Conservation (phyloP, 1,140 invertebrate genomes). For the Hydropsyche tenuis region DNA sequence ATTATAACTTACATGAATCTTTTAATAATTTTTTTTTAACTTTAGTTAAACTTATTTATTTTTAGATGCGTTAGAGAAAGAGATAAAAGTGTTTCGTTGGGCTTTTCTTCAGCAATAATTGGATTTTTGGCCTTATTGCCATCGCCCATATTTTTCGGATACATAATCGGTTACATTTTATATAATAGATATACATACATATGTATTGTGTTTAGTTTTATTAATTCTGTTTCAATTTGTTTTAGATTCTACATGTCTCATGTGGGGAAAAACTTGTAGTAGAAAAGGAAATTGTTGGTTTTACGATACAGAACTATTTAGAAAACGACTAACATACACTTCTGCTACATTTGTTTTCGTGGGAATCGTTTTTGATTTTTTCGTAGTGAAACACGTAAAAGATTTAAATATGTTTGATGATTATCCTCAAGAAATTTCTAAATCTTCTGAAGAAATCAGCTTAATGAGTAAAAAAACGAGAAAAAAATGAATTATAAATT, state of each 20-base stretch:
- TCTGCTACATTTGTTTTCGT: slow-evolving; percentile 70
- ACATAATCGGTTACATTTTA: slow-evolving; percentile 68
- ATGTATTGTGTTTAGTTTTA: no score
- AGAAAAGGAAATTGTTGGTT: slow-evolving; percentile 77
- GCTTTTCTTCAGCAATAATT: slow-evolving; percentile 70
- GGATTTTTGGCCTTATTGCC: slow-evolving; percentile 76
- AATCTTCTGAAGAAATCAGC: no score
- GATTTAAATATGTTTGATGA: slow-evolving; percentile 72
- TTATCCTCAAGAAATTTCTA: not conserved
- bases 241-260: slow-evolving; percentile 69
- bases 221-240: slow-evolving; percentile 47
- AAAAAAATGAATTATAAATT: no score
- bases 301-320: slow-evolving; percentile 69
- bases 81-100: slow-evolving; percentile 75
- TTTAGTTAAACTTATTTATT: slow-evolving; percentile 33
- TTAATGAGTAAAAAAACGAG: no score
- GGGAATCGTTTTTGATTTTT: slow-evolving; percentile 69
- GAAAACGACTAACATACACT: slow-evolving; percentile 71
- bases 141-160: slow-evolving; percentile 75
- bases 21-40: no score
- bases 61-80: slow-evolving; percentile 71
- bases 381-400: slow-evolving; percentile 74
- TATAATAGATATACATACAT: no score
- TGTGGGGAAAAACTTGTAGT: slow-evolving; percentile 78
- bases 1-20: no score